Percentiles rank a stretch among this genome's conserved stretches.
phyloP scores from a whole-genome alignment of 2,888 invertebrate species.

The Eupelmus urozonus region DNA sequence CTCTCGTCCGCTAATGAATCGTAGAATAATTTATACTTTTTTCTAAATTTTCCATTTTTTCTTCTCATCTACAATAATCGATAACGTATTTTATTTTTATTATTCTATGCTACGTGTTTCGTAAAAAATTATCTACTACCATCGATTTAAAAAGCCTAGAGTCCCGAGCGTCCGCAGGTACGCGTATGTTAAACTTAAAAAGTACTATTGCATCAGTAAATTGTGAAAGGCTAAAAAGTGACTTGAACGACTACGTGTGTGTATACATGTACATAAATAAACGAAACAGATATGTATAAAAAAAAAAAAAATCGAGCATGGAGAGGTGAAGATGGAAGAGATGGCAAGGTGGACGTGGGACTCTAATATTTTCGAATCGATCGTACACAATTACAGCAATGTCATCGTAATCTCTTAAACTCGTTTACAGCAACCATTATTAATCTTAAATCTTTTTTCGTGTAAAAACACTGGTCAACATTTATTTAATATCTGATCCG shows the following conservation, averaged over 20 bases:
- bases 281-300: background rate
- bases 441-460: conserved; percentile 40
- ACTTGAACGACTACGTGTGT: no score
- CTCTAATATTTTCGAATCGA: conserved; percentile 36
- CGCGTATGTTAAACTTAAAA: conserved; percentile 17
- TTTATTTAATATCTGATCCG: conserved; percentile 25
- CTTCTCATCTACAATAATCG: conserved; percentile 47
- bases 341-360: background rate
- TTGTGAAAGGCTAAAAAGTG: no score
- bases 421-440: conserved; percentile 29
- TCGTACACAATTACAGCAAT: conserved; percentile 42
- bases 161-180: conserved; percentile 28
- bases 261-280: conserved; percentile 1
- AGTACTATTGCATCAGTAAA: conserved; percentile 24
- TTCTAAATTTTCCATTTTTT: conserved; percentile 40
- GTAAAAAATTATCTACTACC: conserved; percentile 51
- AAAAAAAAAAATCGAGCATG: background rate
- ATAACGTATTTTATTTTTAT: conserved; percentile 42
- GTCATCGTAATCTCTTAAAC: conserved; percentile 34
- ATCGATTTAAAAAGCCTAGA: conserved; percentile 37
- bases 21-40: conserved; percentile 38
- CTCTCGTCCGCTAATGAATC: conserved; percentile 62
- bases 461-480: conserved; percentile 50
- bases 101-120: conserved; percentile 44
- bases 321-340: background rate